phyloP scores from a whole-genome alignment of 2,888 invertebrate genomes.

The Cantharis flavilabris region DNA sequence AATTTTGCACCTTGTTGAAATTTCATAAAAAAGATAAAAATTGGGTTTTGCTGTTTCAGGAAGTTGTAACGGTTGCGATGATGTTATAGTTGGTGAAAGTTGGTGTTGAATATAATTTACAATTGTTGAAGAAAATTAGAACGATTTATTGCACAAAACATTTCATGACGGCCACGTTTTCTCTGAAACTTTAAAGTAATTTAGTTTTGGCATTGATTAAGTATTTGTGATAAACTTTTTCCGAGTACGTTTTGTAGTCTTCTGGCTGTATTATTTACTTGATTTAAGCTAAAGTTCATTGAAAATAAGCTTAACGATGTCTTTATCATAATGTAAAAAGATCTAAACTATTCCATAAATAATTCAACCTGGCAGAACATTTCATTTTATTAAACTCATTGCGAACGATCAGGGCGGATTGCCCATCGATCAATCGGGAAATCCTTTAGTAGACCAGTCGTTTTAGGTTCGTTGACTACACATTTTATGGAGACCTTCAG shows the following conservation, averaged over 20 bases:
- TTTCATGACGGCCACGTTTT: constrained; percentile 1
- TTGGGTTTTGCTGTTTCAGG: not conserved
- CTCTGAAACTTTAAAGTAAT: constrained; percentile 4
- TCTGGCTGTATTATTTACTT: not conserved
- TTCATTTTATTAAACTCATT: not conserved
- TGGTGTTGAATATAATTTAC: constrained; percentile 1
- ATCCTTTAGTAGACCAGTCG: not conserved
- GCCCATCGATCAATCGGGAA: not conserved
- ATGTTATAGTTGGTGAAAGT: not conserved
- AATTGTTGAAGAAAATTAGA: constrained; percentile 1
- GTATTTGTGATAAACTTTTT: constrained; percentile 5
- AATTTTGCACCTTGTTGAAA: not conserved
- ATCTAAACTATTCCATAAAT: not conserved
- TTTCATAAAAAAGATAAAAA: not conserved
- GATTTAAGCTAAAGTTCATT: not conserved
- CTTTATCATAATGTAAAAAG: not conserved
- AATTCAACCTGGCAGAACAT: not conserved
- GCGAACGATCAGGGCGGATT: not conserved
- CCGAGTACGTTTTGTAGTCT: not conserved
- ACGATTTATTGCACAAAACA: constrained; percentile 3
- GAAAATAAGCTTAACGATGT: not conserved
- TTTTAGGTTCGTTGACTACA: no score
- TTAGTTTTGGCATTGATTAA: constrained; percentile 4
- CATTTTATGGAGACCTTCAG: not conserved
- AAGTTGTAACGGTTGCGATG: not conserved